Percentiles rank a stretch among this genome's conserved stretches.
Evolutionary conservation across 2,113 vertebrate genomes (phyloP).

Genomic region (Sakesphorus luctuosus): DNA sequence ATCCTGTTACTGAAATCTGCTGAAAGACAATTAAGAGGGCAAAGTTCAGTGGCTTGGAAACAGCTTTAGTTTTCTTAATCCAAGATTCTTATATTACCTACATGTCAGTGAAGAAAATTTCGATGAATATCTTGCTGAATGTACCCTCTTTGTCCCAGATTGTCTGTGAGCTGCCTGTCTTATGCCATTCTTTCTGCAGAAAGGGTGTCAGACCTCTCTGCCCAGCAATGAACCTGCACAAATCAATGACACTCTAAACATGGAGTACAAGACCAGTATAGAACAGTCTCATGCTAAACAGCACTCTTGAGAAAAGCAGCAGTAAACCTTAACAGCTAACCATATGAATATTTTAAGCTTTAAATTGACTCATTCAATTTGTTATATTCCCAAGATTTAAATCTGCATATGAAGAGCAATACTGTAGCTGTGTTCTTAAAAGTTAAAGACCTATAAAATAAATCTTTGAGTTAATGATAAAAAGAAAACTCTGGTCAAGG

Average conservation of each 20-base stretch:
- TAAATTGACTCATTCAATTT: background rate
- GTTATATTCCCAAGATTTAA: background rate
- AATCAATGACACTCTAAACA: background rate
- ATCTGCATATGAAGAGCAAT: background rate
- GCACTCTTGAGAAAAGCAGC: background rate
- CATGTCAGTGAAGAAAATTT: background rate
- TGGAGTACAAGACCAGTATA: background rate
- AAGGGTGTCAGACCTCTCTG: background rate
- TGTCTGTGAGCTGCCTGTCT: background rate
- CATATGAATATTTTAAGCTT: background rate
- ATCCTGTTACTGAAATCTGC: background rate
- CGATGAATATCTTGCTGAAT: background rate
- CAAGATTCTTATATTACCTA: background rate
- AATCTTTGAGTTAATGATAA: background rate
- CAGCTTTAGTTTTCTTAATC: background rate
- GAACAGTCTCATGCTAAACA: background rate
- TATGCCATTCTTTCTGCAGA: background rate
- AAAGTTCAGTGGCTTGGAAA: background rate
- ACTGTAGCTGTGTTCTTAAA: background rate
- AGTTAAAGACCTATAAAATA: background rate
- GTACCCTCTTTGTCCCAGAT: background rate
- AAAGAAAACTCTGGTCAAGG: background rate
- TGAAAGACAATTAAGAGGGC: background rate
- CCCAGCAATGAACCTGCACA: background rate
- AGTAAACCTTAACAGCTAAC: background rate